Evolutionary conservation across 2,888 invertebrate genomes (phyloP), one percentile per base, ranked within the genome.

Genomic region (Caradrina kadenii): DNA sequence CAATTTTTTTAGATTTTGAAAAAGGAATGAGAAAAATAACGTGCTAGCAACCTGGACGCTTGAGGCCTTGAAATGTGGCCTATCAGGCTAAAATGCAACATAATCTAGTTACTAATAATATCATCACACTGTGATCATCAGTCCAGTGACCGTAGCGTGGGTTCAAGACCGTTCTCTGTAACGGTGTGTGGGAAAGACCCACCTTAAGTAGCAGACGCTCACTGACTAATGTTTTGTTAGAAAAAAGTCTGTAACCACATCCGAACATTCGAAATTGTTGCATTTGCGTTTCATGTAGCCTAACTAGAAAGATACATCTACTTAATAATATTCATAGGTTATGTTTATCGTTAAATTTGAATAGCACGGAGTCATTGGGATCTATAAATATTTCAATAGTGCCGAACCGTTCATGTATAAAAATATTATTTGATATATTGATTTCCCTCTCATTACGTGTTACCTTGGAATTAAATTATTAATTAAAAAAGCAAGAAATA

Each of bases 121-220:
- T 75, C 49, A 53, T 63, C 19, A 55, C 60, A 35, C 10, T 65
- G 21, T 78, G 53, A 76, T 78, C 65, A 63, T 45, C 63, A 66
- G 52, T 63, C 66, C 53, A 80, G 22, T 63, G 61, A 79, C 65
- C 69, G 65, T 69, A 21, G 63, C 60, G 61, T 73, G 63, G 52
- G 73, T 65, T 59, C 53, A 62, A 59, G 35, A 65, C 54, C 75
- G 59, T 22, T 59, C 58, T 78, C 26, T 52, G 39, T 77, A 75
- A 74, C 75, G 62, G 80, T 79, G 52, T 55, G 21, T 63, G 75
- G 79, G 80, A 65, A 77, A 79, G 21, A 15, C 73, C 76, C 68
- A 73, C 15, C 42, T 54, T 42, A 48, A 52, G 31, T 50, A 22
- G 48, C 19, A 61, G 31, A 54, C 39, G 22, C 31, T 50, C 52